Evolutionary conservation across 1,140 invertebrate species (phyloP), one percentile per base, ranked within the genome.

Genomic region (Drosophila melanogaster): DNA sequence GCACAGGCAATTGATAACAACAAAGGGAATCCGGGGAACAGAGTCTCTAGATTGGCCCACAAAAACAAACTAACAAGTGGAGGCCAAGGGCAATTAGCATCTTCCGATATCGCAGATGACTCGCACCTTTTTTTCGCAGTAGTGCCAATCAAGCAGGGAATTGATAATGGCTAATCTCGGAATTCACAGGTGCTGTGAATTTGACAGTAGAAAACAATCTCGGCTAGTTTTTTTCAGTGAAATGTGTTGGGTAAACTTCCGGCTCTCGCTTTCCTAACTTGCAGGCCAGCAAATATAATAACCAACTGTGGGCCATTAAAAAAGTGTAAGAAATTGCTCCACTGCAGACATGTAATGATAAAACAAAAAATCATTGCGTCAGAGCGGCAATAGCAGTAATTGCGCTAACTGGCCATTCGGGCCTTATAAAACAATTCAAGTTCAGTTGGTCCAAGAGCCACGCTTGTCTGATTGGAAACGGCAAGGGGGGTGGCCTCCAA

Each of bases 31-130:
- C 44, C 2, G 22, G 1, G 41, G 8, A 24, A 15, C 17, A 33
- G 50, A 17, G 3, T 10, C 46, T 30, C 19, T 43, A 40, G 49
- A 70, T 70, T 47, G 33, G 17, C 22, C 47, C 35, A 46, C 33
- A 54, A 47, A 38, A 57, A 44, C 19, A 40, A 37, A 7, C 10
- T 24, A 44, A 17, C 17, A 44, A 24, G 37, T 37, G 22, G 38
- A 81, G 70, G 60, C 67, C 73, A 78, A 74, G 67, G 74, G 35
- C 58, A 86, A 86, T 86, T 87, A 81, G 47, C 78, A 78, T 43
- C 49, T 66, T 55, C 19, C 26, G 33, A 65, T 44, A 64, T 51
- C 12, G 24, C 30, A 49, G 50, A 47, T 72, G 67, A 73, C 49
- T 49, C 2, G 33, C 50, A 15, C 40, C n/a, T 33, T 40, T 56